Conservation (phyloP, 2,888 invertebrate genomes). For the Mimachlamys varia region DNA sequence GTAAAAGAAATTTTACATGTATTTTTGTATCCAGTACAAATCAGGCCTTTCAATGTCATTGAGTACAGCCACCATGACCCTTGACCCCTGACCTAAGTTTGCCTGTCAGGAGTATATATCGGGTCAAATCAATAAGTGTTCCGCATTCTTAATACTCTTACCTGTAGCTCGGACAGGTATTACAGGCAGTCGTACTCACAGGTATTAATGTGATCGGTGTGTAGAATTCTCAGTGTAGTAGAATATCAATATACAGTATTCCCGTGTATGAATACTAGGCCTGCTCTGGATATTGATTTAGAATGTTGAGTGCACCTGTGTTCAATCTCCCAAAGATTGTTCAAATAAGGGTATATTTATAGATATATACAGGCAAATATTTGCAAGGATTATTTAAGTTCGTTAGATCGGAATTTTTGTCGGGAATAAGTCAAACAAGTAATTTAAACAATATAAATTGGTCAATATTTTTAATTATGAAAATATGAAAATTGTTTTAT, state of each 20-base stretch:
- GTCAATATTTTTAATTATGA: neutral
- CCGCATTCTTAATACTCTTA: slow-evolving; percentile 15
- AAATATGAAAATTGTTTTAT: neutral
- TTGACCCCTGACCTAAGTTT: neutral
- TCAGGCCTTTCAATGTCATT: neutral
- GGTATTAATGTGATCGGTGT: neutral
- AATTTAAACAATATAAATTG: neutral
- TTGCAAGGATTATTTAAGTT: neutral
- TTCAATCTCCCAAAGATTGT: neutral
- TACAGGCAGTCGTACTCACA: neutral
- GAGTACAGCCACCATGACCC: neutral
- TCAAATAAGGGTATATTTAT: neutral
- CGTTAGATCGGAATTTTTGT: neutral
- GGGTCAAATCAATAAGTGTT: slow-evolving; percentile 29
- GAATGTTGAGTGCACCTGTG: neutral
- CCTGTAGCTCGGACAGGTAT: neutral
- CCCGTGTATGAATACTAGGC: neutral
- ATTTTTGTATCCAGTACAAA: neutral
- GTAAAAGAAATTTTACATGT: no score
- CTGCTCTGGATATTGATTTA: neutral
- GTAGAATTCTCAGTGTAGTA: neutral
- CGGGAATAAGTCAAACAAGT: neutral
- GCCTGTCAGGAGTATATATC: neutral
- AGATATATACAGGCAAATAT: neutral
- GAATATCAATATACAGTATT: neutral